These are phyloP conservation scores for Octonoba sinensis DNA, from an alignment of 2,888 invertebrate species.

Conservation along the genomic window DNA sequence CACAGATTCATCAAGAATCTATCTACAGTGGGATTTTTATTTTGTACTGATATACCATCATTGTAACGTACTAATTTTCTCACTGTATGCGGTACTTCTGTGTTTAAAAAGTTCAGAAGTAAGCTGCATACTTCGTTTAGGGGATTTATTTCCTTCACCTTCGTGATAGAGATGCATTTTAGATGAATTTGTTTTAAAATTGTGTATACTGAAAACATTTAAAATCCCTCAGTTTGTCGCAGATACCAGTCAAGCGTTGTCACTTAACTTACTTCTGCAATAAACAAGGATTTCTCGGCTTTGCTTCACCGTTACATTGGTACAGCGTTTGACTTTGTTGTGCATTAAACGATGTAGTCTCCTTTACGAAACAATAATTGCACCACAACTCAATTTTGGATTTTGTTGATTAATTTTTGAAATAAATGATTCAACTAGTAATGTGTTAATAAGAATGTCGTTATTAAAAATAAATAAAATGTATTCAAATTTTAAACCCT, in stretches of 20 bases:
- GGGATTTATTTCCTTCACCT: neutral
- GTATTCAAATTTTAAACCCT: too few species aligned
- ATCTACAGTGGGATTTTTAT: neutral
- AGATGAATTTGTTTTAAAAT: constrained; percentile 1
- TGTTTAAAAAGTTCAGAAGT: neutral
- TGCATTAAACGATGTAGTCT: too few species aligned
- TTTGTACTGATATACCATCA: constrained; percentile 2
- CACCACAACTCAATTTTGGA: too few species aligned
- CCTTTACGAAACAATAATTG: too few species aligned
- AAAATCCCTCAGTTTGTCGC: constrained; percentile 1
- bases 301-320: neutral
- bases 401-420: neutral
- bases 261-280: neutral
- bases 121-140: neutral
- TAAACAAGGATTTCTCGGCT: constrained; percentile 6
- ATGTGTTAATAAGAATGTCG: too few species aligned
- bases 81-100: neutral
- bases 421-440: too few species aligned
- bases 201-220: too few species aligned
- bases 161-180: neutral
- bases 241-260: constrained; percentile 6
- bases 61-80: neutral
- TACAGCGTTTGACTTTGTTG: neutral
- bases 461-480: too few species aligned
- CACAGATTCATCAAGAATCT: constrained; percentile 7